Conservation (phyloP, 2,113 vertebrate genomes). For the Accipiter virgatus region DNA sequence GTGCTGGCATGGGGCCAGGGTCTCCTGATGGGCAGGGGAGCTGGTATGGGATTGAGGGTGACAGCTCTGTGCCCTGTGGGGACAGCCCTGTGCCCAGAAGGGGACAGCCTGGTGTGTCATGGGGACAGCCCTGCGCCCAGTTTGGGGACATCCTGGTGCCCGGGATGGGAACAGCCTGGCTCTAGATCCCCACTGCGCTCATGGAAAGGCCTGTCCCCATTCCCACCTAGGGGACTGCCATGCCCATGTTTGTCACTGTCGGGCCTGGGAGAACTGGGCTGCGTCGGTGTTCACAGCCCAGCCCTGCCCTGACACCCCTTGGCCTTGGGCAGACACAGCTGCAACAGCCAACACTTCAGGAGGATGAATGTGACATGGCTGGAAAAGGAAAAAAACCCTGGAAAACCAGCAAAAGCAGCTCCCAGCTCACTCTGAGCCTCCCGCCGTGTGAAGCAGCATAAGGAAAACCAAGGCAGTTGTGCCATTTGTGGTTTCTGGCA, state of each 20-base stretch:
- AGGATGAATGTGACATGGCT: background rate
- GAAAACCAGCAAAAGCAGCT: background rate
- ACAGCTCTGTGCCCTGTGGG: background rate
- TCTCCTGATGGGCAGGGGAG: background rate
- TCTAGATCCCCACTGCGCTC: background rate
- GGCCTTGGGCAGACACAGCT: background rate
- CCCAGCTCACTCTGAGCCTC: background rate
- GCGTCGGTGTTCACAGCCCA: background rate
- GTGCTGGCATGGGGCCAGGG: fast-evolving
- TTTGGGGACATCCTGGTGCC: too few relatives aligned
- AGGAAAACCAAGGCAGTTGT: background rate
- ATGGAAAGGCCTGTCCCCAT: background rate
- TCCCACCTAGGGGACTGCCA: background rate
- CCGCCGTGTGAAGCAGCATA: fast-evolving
- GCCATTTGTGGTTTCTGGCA: fast-evolving
- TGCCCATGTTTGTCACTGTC: background rate
- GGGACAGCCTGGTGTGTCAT: too few relatives aligned
- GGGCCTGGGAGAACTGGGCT: background rate
- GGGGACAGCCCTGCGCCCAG: too few relatives aligned
- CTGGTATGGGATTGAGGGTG: background rate
- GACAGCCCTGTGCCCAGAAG: too few relatives aligned
- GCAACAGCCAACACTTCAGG: background rate
- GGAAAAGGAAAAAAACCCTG: background rate
- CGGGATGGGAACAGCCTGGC: background rate
- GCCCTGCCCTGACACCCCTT: background rate